Evolutionary conservation across 2,888 invertebrate species (phyloP).

Genomic region (Andrena hattorfiana): DNA sequence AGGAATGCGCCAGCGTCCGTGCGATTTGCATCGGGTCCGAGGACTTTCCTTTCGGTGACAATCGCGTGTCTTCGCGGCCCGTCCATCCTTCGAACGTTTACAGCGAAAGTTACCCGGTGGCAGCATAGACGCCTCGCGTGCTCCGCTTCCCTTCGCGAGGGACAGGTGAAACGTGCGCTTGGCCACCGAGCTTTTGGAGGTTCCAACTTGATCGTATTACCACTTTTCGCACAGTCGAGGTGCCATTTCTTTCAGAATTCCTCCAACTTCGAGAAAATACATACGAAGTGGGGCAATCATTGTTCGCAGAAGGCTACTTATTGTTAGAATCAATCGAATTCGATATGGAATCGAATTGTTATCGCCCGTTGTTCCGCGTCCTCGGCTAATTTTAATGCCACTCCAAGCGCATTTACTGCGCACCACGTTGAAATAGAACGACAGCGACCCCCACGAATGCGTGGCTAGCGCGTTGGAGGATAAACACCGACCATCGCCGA

Average conservation of each 20-base stretch:
- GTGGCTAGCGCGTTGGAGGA: slow-evolving; percentile 33
- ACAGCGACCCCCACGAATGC: slow-evolving; percentile 34
- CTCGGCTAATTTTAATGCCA: neutral
- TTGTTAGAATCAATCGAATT: too few relatives aligned
- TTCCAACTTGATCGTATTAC: neutral
- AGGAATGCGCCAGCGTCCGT: slow-evolving; percentile 36
- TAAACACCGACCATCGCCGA: slow-evolving; percentile 50
- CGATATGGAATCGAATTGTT: neutral
- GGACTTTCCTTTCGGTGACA: slow-evolving; percentile 46
- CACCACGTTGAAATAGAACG: slow-evolving; percentile 57
- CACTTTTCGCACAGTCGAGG: neutral
- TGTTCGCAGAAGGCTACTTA: too few relatives aligned
- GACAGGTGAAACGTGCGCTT: neutral
- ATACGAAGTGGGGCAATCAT: too few relatives aligned
- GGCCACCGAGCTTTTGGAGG: neutral
- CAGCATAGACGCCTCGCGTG: slow-evolving; percentile 21
- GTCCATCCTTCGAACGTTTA: slow-evolving; percentile 22
- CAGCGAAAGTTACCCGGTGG: slow-evolving; percentile 56
- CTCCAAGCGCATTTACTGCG: neutral
- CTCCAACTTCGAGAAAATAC: too few relatives aligned
- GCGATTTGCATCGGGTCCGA: slow-evolving; percentile 47
- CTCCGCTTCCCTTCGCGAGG: neutral
- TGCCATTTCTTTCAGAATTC: too few relatives aligned
- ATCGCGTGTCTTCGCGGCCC: slow-evolving; percentile 43
- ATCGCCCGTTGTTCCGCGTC: neutral